These are phyloP conservation scores for Neoniphon sammara DNA, from an alignment of 2,797 vertebrate species.

Conservation along the genomic window DNA sequence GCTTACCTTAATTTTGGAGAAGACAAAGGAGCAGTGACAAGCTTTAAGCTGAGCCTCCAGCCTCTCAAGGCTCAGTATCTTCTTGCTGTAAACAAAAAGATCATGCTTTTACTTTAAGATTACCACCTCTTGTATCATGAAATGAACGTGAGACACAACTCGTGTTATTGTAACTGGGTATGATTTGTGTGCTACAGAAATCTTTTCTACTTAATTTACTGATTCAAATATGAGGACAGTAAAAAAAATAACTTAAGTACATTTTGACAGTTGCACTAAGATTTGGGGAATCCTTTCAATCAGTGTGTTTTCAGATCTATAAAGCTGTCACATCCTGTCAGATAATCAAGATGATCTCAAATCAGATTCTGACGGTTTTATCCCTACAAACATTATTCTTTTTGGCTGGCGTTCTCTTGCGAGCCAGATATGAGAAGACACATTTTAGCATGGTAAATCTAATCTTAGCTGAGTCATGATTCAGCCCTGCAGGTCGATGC, in stretches of 20 bases:
- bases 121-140: not conserved
- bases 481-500: slow-evolving; percentile 49
- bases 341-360: slow-evolving; percentile 29
- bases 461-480: slow-evolving; percentile 58
- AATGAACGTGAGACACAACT: not conserved
- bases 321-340: slow-evolving; percentile 10
- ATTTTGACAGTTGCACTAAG: not conserved
- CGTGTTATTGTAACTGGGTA: not conserved
- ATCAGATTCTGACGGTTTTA: slow-evolving; percentile 8
- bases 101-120: slow-evolving; percentile 38
- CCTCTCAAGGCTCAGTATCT: slow-evolving; percentile 89
- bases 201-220: not conserved
- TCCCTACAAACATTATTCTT: slow-evolving; percentile 29
- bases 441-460: slow-evolving; percentile 51
- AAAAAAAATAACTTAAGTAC: not conserved
- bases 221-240: not conserved
- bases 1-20: slow-evolving; percentile 96
- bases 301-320: not conserved
- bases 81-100: slow-evolving; percentile 78
- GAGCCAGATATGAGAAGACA: slow-evolving; percentile 59
- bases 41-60: slow-evolving; percentile 95
- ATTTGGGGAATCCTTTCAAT: not conserved
- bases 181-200: not conserved
- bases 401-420: slow-evolving; percentile 45
- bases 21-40: slow-evolving; percentile 92